Percentiles rank a stretch among this genome's conserved stretches.
These are phyloP conservation scores for Chrysopilus asiliformis DNA, from an alignment of 2,888 invertebrate species.

Conservation along the genomic window DNA sequence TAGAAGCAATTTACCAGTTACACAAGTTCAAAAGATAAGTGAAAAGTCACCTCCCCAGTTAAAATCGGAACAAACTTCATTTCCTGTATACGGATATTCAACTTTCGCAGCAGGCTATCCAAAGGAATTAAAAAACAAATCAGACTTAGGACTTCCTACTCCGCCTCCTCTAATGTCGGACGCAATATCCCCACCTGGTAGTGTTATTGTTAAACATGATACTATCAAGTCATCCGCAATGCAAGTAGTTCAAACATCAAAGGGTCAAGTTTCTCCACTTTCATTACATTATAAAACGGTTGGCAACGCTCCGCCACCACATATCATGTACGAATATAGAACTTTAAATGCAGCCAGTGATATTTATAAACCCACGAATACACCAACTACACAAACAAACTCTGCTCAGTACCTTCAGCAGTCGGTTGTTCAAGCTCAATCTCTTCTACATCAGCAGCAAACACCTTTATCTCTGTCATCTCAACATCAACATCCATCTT, in stretches of 20 bases:
- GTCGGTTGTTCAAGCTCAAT: slow-evolving; percentile 24
- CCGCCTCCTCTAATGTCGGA: slow-evolving; percentile 56
- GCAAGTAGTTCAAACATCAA: slow-evolving; percentile 13
- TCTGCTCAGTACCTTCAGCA: slow-evolving; percentile 14
- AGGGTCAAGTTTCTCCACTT: slow-evolving; percentile 7
- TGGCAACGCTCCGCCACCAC: slow-evolving; percentile 21
- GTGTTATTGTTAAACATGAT: slow-evolving; percentile 62
- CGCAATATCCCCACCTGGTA: slow-evolving; percentile 41
- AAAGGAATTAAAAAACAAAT: slow-evolving; percentile 14
- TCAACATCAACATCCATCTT: slow-evolving; percentile 30
- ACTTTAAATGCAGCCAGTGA: slow-evolving; percentile 35
- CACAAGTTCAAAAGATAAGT: slow-evolving; percentile 9
- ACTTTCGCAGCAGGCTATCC: slow-evolving; percentile 9
- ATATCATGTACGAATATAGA: slow-evolving; percentile 25
- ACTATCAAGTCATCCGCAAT: slow-evolving; percentile 20
- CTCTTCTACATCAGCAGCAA: slow-evolving; percentile 15
- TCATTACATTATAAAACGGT: slow-evolving; percentile 15
- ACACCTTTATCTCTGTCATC: slow-evolving; percentile 22
- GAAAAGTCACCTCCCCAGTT: slow-evolving; percentile 22
- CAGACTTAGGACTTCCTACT: slow-evolving; percentile 38
- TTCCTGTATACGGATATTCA: slow-evolving; percentile 48
- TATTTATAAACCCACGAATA: slow-evolving; percentile 31
- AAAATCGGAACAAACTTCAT: slow-evolving; percentile 52
- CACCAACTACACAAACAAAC: slow-evolving; percentile 27
- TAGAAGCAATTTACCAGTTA: slow-evolving; percentile 6